phyloP scores from a whole-genome alignment of 2,888 invertebrate genomes.

The Thysanoteuthis rhombus region DNA sequence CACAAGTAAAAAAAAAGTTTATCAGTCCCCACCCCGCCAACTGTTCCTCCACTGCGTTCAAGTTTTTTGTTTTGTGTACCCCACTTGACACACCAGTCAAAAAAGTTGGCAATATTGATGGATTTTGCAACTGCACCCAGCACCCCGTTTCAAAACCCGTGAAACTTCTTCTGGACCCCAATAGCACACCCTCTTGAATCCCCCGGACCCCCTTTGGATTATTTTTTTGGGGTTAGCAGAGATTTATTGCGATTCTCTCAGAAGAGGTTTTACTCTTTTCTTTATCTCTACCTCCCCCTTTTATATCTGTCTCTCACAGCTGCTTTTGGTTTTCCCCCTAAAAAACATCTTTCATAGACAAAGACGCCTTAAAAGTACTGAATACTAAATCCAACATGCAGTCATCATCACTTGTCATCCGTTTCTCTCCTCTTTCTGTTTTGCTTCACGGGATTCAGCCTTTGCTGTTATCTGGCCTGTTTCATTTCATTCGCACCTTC shows the following conservation, averaged over 20 bases:
- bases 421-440: neutral
- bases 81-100: slow-evolving; percentile 12
- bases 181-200: neutral
- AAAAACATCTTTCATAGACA: neutral
- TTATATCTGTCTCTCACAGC: neutral
- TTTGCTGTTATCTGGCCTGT: neutral
- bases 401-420: neutral
- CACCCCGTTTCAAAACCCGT: neutral
- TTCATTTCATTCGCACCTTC: neutral
- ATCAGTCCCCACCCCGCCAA: no score
- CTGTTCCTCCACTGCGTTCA: neutral
- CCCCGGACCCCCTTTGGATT: no score
- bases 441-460: neutral
- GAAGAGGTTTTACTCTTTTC: neutral
- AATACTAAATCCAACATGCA: slow-evolving; percentile 12
- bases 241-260: neutral
- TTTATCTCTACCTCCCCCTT: neutral
- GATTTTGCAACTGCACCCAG: neutral
- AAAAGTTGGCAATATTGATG: neutral
- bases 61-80: neutral
- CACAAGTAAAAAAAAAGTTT: neutral
- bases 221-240: neutral
- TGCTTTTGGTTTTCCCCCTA: neutral
- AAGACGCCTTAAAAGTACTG: neutral
- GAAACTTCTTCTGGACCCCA: neutral